Percentiles rank a stretch among this genome's conserved stretches.
Conservation (phyloP, 2,113 vertebrate species). For the Microcebus griseorufus region DNA sequence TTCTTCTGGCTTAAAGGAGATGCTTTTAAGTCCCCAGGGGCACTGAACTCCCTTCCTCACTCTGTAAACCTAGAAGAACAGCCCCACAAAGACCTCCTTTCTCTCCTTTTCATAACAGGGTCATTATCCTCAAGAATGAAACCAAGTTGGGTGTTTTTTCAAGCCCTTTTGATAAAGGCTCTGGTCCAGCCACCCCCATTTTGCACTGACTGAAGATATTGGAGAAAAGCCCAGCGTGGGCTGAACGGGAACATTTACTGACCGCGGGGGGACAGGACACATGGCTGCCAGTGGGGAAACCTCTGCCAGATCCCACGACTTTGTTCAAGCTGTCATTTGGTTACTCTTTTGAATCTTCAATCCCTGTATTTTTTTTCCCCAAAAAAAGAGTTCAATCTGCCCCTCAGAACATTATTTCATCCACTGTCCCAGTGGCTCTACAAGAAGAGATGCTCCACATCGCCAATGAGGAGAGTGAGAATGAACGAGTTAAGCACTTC, state of each 20-base stretch:
- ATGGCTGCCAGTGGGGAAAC: rapidly evolving
- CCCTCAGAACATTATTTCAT: background rate
- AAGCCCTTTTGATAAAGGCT: conserved; percentile 33
- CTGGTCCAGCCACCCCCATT: background rate
- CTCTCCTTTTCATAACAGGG: background rate
- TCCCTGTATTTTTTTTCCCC: rapidly evolving
- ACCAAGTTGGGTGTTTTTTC: background rate
- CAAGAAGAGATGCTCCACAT: rapidly evolving
- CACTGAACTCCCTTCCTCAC: background rate
- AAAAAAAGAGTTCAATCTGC: background rate
- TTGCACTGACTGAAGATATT: background rate
- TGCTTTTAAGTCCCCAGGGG: background rate
- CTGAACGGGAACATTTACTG: background rate
- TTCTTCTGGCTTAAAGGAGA: conserved; percentile 8
- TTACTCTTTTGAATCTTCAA: background rate
- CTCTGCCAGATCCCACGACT: background rate
- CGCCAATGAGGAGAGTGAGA: background rate
- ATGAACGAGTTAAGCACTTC: no score
- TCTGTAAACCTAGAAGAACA: background rate
- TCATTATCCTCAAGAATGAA: conserved; percentile 30
- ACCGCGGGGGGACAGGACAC: rapidly evolving
- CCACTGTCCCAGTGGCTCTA: background rate
- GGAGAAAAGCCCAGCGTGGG: background rate
- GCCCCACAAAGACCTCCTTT: conserved; percentile 6
- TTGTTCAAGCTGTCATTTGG: background rate